Base-by-base conservation (phyloP, 2,797 vertebrate species). In the Enteromius mattozi region DNA sequence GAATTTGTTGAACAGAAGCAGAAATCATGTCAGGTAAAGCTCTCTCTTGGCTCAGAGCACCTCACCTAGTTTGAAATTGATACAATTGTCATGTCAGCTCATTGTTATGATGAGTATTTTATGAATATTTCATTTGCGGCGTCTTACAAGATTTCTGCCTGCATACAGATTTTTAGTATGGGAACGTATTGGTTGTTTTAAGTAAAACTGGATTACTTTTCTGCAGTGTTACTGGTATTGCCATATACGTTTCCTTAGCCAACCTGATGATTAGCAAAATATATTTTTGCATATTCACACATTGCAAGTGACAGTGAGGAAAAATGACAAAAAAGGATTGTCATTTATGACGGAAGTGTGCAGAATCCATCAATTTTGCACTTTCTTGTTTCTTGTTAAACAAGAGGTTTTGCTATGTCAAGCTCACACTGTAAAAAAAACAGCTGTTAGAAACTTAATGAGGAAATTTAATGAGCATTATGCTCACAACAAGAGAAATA, bases 71-170 rank as follows among this genome's bases (percentile, higher is more conserved):
- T 93, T 91, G 88, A 94, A 93, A 92, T 88, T 88, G 92, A 94
- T 89, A 91, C 89, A 86, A 90, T 90, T 90, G 92, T 93, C 90
- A 78, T 93, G 91, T 92, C 88, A 88, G 66, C 83, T 92, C 90
- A 91, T 91, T 93, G 92, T 93, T 90, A 91, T 89, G 92, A 92
- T 89, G 87, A 89, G 90, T 89, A 88, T 70, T 87, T 87, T 87
- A 94, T 93, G 84, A 94, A 94, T 95, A 93, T 94, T 95, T 94
- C 75, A 94, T 93, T 69, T 88, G 61, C 84, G 76, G 79, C 78
- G 83, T 65, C 87, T 78, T 87, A 47, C 87, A 86, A 49, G 75
- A 81, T 83, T 89, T 75, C 89, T 84, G 78, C 83, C 88, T 91
- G 92, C 89, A 91, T 92, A 93, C 91, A 92, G 92, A 94, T 94